Percentiles rank a stretch among this genome's conserved stretches.
phyloP scores from a whole-genome alignment of 53 echinoderm and acorn worm genomes.

The Arbacia lixula region DNA sequence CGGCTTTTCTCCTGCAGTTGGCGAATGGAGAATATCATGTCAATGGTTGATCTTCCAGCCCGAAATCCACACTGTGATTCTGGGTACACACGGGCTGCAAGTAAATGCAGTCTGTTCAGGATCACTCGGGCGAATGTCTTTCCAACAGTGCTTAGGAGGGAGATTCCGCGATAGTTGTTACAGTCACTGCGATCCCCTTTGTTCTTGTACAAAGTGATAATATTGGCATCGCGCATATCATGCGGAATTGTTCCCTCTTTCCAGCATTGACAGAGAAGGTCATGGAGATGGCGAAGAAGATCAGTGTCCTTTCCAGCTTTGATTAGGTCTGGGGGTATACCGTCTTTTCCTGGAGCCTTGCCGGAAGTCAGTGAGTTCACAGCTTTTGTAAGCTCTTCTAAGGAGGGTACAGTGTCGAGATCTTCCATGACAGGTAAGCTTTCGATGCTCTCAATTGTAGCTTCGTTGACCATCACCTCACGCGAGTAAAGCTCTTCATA shows the following conservation, averaged over 20 bases:
- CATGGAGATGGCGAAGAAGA: slow-evolving; percentile 6
- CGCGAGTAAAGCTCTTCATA: too few relatives aligned
- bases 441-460: too few relatives aligned
- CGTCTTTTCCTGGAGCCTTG: slow-evolving; percentile 35
- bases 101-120: too few relatives aligned
- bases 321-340: slow-evolving; percentile 29
- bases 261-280: slow-evolving; percentile 59
- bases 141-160: too few relatives aligned
- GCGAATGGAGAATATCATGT: slow-evolving; percentile 67
- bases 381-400: too few relatives aligned
- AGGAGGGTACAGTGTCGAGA: too few relatives aligned
- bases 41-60: slow-evolving; percentile 63
- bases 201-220: slow-evolving; percentile 70
- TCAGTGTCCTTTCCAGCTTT: slow-evolving; percentile 19
- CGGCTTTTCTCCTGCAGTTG: slow-evolving; percentile 67
- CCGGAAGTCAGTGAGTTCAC: slow-evolving; percentile 21
- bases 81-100: too few relatives aligned
- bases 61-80: slow-evolving; percentile 79
- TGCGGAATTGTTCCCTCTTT: slow-evolving; percentile 57
- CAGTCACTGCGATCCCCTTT: too few relatives aligned
- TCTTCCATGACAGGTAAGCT: too few relatives aligned
- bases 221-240: slow-evolving; percentile 57
- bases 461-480: too few relatives aligned
- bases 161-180: slow-evolving; percentile 76
- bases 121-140: too few relatives aligned